Percentiles rank a stretch among this genome's conserved stretches.
These are phyloP conservation scores for Dermochelys coriacea DNA, from an alignment of 2,797 vertebrate genomes.

Conservation along the genomic window DNA sequence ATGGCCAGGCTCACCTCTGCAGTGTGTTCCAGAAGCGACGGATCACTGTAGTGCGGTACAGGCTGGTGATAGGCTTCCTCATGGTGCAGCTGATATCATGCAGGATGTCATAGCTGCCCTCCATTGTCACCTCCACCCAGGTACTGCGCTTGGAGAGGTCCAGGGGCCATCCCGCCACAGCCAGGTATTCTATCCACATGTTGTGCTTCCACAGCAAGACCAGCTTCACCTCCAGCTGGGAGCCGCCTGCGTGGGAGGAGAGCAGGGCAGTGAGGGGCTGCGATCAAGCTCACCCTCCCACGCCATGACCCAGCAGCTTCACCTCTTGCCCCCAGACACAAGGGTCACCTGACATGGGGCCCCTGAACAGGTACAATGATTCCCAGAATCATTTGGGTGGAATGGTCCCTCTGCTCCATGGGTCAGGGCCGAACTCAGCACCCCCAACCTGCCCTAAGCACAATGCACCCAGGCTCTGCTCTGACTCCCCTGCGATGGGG, in stretches of 20 bases:
- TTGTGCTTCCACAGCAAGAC: constrained; percentile 98
- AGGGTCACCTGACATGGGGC: too few relatives aligned
- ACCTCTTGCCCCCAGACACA: neutral
- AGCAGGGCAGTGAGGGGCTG: neutral
- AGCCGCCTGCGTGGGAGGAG: constrained; percentile 83
- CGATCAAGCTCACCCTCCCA: too few relatives aligned
- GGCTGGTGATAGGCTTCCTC: constrained; percentile 96
- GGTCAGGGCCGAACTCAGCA: neutral
- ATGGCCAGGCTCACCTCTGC: constrained; percentile 86
- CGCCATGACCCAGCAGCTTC: neutral
- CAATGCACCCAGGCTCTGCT: neutral
- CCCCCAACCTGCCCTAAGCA: neutral
- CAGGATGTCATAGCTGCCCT: constrained; percentile 98
- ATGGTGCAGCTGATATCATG: constrained; percentile 98
- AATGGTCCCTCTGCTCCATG: neutral
- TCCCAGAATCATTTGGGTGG: neutral
- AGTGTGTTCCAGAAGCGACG: constrained; percentile 98
- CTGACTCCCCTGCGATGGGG: neutral
- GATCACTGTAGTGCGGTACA: constrained; percentile 96
- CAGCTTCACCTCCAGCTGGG: constrained; percentile 95
- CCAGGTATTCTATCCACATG: constrained; percentile 97
- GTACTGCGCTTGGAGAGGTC: constrained; percentile 89
- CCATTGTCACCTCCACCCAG: constrained; percentile 97
- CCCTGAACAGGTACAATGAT: neutral
- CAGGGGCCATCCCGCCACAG: constrained; percentile 92